These are phyloP conservation scores for Zaprionus tsacasi DNA, from an alignment of 1,140 invertebrate species.

Conservation along the genomic window DNA sequence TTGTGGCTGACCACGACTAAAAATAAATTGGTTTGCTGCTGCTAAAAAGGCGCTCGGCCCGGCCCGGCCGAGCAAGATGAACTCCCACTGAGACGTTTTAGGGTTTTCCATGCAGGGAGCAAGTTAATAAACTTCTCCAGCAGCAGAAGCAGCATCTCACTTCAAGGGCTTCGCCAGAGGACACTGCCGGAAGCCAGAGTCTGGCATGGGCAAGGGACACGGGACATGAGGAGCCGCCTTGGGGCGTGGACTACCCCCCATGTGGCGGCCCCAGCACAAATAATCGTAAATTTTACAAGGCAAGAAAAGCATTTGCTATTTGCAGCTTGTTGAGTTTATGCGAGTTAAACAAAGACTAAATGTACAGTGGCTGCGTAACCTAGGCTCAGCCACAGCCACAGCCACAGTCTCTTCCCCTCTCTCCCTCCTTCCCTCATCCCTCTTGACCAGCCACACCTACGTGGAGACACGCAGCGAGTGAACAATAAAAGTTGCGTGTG, in stretches of 20 bases:
- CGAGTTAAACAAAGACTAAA: constrained; percentile 8
- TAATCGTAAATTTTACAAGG: background rate
- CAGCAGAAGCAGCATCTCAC: background rate
- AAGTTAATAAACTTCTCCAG: constrained; percentile 5
- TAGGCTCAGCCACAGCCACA: background rate
- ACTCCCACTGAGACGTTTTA: background rate
- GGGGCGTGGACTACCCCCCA: no score
- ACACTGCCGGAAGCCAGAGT: background rate
- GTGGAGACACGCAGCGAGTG: background rate
- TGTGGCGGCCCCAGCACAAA: background rate
- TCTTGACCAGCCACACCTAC: background rate
- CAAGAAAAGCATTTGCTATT: constrained; percentile 12
- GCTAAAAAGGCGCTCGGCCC: background rate
- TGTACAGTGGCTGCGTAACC: background rate
- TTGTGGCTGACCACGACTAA: background rate
- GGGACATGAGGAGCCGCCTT: background rate
- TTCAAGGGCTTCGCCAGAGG: background rate
- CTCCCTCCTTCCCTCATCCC: background rate
- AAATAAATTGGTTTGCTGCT: constrained; percentile 4
- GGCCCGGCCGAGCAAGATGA: background rate
- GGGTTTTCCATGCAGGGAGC: constrained; percentile 2
- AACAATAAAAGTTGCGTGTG: constrained; percentile 33
- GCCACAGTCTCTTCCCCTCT: no score
- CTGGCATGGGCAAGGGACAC: background rate
- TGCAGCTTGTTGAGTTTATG: constrained; percentile 22